Conservation (phyloP, 2,888 invertebrate species). For the Heteromyza rotundicornis region DNA sequence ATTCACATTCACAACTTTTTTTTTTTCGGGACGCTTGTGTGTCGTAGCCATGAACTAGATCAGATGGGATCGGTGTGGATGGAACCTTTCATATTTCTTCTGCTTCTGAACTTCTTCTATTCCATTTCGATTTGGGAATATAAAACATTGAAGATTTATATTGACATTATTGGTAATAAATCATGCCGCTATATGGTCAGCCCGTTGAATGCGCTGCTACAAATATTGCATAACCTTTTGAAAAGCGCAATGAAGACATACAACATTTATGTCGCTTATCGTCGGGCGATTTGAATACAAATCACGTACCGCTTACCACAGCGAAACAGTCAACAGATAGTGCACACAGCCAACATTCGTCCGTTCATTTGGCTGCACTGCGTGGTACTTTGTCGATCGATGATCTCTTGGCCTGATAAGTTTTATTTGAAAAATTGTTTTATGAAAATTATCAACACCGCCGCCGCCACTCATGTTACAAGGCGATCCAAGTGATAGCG, state of each 20-base stretch:
- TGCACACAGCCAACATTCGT: neutral
- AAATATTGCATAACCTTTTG: too few relatives aligned
- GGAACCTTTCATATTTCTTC: too few relatives aligned
- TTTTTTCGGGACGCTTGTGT: too few relatives aligned
- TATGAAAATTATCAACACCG: conserved; percentile 17
- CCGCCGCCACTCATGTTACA: conserved; percentile 8
- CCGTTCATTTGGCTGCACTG: neutral
- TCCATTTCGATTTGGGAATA: too few relatives aligned
- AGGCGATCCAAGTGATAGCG: neutral
- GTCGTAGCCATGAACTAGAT: too few relatives aligned
- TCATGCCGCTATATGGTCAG: too few relatives aligned
- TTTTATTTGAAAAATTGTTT: conserved; percentile 21
- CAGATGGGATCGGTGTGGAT: too few relatives aligned
- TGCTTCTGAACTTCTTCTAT: too few relatives aligned
- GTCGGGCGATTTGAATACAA: conserved; percentile 14
- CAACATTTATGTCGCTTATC: neutral
- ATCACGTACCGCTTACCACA: conserved; percentile 6
- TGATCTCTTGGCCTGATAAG: conserved; percentile 18
- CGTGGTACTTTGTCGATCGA: neutral
- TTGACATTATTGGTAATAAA: too few relatives aligned
- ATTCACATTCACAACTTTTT: too few relatives aligned
- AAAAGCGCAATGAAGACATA: neutral
- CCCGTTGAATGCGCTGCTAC: too few relatives aligned
- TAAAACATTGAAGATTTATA: too few relatives aligned
- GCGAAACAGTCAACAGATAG: neutral